A percentile compares a stretch with the other conserved stretches of the same genome.
These are phyloP conservation scores for Gnathochromis pfefferi DNA, from an alignment of 2,113 vertebrate species.

Conservation along the genomic window DNA sequence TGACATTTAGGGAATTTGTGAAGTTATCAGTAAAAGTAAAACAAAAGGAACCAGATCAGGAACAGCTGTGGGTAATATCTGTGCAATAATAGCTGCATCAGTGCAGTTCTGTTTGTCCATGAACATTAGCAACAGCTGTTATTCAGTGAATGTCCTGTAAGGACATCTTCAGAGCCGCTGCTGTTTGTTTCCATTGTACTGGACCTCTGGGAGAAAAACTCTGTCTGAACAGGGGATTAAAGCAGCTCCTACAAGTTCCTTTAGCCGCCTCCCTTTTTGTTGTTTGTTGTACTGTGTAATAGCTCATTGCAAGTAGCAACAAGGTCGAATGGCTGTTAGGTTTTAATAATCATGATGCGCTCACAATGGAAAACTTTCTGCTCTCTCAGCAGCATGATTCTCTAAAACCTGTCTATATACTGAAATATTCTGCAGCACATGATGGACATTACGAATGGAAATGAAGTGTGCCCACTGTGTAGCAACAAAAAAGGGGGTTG, in stretches of 20 bases:
- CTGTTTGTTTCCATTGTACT: background rate
- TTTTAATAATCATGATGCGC: background rate
- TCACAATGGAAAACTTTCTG: background rate
- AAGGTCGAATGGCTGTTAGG: background rate
- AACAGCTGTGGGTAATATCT: background rate
- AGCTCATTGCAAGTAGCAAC: background rate
- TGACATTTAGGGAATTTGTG: background rate
- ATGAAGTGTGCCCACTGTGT: background rate
- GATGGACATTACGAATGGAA: rapidly evolving
- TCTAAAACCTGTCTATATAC: background rate
- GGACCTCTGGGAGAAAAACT: background rate
- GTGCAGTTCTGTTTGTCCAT: background rate
- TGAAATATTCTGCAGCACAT: background rate
- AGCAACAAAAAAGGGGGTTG: background rate
- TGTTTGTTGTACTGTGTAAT: background rate
- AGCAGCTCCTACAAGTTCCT: background rate
- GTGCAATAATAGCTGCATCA: background rate
- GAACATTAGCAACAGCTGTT: background rate
- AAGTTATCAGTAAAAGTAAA: background rate
- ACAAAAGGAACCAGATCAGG: background rate
- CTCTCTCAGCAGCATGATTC: background rate
- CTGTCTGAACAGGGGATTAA: background rate
- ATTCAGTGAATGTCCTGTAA: background rate
- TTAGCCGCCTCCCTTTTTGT: background rate
- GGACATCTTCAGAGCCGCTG: background rate